phyloP scores from a whole-genome alignment of 2,113 vertebrate genomes.

The Tapirus terrestris region DNA sequence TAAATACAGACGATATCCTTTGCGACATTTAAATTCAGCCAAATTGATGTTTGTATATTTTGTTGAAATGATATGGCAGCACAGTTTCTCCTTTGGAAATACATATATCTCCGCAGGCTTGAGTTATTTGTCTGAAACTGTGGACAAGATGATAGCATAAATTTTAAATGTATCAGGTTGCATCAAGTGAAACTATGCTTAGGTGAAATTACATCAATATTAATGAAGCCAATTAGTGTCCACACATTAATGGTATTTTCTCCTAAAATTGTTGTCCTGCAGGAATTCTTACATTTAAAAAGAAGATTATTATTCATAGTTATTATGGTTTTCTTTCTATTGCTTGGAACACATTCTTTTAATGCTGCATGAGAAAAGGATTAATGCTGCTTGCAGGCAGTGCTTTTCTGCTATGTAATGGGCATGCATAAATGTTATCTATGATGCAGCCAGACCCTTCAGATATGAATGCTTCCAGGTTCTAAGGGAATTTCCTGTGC shows the following conservation, averaged over 20 bases:
- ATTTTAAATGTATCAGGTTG: background rate
- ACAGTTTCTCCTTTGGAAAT: background rate
- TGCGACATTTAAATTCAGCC: background rate
- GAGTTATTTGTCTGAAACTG: background rate
- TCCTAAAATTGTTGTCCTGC: background rate
- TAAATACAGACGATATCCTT: background rate
- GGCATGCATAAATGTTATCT: background rate
- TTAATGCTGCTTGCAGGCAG: background rate
- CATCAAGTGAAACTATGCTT: background rate
- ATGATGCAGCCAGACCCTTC: background rate
- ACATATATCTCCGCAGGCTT: background rate
- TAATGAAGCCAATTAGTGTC: background rate
- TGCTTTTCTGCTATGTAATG: background rate
- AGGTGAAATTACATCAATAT: background rate
- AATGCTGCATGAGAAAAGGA: background rate
- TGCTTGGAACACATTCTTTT: background rate
- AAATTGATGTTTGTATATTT: background rate
- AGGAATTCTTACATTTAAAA: conserved; percentile 37
- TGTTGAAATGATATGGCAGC: background rate
- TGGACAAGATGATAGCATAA: background rate
- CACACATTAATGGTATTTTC: background rate
- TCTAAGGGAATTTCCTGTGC: background rate
- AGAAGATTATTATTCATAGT: background rate
- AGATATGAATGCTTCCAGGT: background rate
- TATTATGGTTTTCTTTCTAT: background rate